Percentiles rank a stretch among this genome's conserved stretches.
These are phyloP conservation scores for Chamaetylas fuelleborni DNA, from an alignment of 2,113 vertebrate genomes.

Conservation along the genomic window DNA sequence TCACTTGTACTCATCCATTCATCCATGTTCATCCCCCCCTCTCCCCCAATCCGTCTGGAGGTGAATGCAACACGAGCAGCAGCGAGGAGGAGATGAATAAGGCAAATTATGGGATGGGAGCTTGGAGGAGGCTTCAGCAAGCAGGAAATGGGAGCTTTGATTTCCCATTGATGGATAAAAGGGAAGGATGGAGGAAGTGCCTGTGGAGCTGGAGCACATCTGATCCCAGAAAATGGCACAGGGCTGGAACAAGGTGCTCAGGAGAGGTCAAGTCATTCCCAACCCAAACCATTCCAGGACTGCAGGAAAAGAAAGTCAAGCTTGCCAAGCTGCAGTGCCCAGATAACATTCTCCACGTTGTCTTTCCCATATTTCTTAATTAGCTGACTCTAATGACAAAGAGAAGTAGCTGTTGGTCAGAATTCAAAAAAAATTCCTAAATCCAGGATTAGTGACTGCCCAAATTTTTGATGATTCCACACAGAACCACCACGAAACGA, in stretches of 20 bases:
- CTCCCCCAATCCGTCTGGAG: background rate
- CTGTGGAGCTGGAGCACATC: background rate
- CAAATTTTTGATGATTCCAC: background rate
- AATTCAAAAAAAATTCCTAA: background rate
- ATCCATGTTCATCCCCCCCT: slow-evolving; percentile 39
- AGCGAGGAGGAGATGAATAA: slow-evolving; percentile 41
- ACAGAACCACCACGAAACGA: background rate
- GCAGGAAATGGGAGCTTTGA: background rate
- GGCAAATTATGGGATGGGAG: background rate
- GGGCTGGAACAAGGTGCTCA: background rate
- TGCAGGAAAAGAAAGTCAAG: background rate
- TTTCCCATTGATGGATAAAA: background rate
- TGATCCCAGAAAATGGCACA: background rate
- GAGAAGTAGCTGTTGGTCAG: background rate
- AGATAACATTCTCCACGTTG: background rate
- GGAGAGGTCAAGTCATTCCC: too few species aligned
- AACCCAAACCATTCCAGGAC: too few species aligned
- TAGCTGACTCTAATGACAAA: background rate
- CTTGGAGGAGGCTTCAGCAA: slow-evolving; percentile 54
- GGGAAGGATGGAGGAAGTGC: background rate
- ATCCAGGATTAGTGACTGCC: background rate
- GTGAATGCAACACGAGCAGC: slow-evolving; percentile 25
- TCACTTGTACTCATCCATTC: background rate
- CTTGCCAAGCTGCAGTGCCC: background rate
- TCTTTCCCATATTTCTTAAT: background rate